phyloP scores from a whole-genome alignment of 2,113 vertebrate species.

The Phyllostomus hastatus region DNA sequence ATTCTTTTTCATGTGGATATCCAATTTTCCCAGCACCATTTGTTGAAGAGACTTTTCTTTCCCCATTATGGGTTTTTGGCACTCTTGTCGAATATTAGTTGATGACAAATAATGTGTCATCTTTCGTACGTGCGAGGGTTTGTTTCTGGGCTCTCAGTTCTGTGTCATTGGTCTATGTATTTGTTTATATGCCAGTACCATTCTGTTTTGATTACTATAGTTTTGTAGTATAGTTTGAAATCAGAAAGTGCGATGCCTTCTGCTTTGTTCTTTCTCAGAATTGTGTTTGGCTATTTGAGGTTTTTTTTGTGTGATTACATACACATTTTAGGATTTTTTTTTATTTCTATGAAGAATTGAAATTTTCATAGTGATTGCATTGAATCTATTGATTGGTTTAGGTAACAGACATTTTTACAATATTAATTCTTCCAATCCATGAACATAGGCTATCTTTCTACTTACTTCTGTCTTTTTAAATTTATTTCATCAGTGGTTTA shows the following conservation, averaged over 20 bases:
- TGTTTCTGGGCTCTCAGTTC: not conserved
- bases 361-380: not conserved
- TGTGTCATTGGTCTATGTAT: not conserved
- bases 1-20: not conserved
- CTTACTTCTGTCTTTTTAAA: not conserved
- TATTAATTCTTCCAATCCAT: not conserved
- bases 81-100: not conserved
- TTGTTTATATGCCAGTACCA: not conserved
- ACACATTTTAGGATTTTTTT: not conserved
- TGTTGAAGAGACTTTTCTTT: not conserved
- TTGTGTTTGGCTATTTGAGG: not conserved
- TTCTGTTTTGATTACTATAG: not conserved
- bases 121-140: not conserved
- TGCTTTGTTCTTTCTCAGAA: not conserved
- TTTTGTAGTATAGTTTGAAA: not conserved
- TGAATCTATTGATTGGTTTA: not conserved
- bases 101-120: not conserved
- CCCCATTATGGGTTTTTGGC: not conserved
- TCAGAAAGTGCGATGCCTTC: not conserved
- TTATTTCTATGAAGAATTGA: not conserved
- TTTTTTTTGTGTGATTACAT: not conserved
- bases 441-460: not conserved
- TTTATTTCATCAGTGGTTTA: not conserved
- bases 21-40: not conserved
- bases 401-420: not conserved